Evolutionary conservation across 2,888 invertebrate genomes (phyloP).

Genomic region (Didymodactylos carnosus): DNA sequence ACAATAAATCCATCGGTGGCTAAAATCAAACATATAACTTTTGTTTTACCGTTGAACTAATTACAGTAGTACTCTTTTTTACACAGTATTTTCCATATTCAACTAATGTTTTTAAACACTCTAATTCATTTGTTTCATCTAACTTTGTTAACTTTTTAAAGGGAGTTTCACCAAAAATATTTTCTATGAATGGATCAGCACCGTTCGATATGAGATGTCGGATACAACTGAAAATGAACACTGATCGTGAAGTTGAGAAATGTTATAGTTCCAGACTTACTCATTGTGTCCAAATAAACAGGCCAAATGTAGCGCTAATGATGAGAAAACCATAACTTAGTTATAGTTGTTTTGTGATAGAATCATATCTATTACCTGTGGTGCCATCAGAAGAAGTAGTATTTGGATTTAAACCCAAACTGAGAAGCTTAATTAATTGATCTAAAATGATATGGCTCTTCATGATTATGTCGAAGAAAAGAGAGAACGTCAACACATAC

Average conservation of each 20-base stretch:
- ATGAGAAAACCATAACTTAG: no score
- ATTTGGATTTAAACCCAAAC: background rate
- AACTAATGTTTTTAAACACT: background rate
- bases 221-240: background rate
- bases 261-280: background rate
- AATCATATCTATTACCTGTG: no score
- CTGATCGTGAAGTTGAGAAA: background rate
- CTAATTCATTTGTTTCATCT: background rate
- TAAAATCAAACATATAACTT: background rate
- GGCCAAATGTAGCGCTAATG: background rate
- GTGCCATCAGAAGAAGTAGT: background rate
- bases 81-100: no score
- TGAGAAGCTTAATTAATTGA: background rate
- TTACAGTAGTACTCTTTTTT: no score
- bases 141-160: background rate
- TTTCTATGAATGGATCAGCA: background rate
- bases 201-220: background rate
- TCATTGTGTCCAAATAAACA: background rate
- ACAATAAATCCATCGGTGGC: background rate
- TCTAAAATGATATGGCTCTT: background rate
- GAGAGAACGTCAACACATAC: background rate
- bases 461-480: background rate
- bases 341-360: no score
- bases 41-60: no score
- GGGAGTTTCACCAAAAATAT: background rate